phyloP scores from a whole-genome alignment of 2,888 invertebrate species.

The Stomorhina lunata region DNA sequence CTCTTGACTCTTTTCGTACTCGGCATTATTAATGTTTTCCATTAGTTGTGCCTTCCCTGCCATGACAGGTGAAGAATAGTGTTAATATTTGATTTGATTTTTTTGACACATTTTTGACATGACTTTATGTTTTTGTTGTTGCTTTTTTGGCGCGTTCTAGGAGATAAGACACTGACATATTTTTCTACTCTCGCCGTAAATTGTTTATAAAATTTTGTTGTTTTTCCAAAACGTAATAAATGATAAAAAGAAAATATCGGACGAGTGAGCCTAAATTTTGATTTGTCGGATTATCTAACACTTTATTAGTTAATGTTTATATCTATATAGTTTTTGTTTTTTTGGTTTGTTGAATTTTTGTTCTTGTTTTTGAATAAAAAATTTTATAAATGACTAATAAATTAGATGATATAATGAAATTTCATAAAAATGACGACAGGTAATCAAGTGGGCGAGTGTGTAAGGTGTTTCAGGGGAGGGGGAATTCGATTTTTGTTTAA shows the following conservation, averaged over 20 bases:
- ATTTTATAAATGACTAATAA: constrained; percentile 2
- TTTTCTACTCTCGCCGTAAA: constrained; percentile 17
- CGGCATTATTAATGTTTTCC: not conserved
- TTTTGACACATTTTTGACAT: constrained; percentile 40
- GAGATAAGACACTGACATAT: not conserved
- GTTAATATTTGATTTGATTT: constrained; percentile 24
- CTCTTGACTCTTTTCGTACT: not conserved
- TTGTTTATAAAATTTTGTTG: not conserved
- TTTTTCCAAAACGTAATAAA: not conserved
- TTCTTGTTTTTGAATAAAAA: not conserved
- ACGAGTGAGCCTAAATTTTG: constrained; percentile 19
- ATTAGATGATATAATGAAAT: not conserved
- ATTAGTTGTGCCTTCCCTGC: not conserved
- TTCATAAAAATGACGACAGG: not conserved
- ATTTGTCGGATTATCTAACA: constrained; percentile 45
- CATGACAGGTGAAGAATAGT: not conserved
- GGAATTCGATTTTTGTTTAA: too few species aligned
- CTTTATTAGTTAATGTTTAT: constrained; percentile 10
- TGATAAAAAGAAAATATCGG: constrained; percentile 4
- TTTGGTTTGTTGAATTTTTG: not conserved
- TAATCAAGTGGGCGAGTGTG: not conserved
- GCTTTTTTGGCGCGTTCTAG: constrained; percentile 21
- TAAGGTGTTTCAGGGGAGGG: too few species aligned
- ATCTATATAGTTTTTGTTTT: not conserved
- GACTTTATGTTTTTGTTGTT: not conserved